phyloP scores from a whole-genome alignment of 2,113 vertebrate species.

The Elaphurus davidianus region DNA sequence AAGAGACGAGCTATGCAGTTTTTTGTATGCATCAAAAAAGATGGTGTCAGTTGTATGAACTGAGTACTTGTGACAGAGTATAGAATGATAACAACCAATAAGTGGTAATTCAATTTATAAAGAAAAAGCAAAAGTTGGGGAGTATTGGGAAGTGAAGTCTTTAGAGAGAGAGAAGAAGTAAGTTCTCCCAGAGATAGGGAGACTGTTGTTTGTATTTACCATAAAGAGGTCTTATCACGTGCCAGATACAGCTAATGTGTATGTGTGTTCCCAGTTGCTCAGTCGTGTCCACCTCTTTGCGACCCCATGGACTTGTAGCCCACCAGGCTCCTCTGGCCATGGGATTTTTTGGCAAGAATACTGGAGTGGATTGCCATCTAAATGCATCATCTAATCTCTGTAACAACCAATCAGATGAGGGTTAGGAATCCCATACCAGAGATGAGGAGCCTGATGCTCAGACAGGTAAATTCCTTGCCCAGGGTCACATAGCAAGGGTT shows the following conservation, averaged over 20 bases:
- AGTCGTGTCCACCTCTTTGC: not conserved
- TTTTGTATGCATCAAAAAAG: not conserved
- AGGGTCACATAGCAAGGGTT: not conserved
- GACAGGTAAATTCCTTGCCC: not conserved
- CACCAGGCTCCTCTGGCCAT: not conserved
- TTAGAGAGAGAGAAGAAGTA: not conserved
- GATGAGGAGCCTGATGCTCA: not conserved
- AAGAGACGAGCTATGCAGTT: not conserved
- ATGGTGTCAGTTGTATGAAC: not conserved
- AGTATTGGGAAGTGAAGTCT: not conserved
- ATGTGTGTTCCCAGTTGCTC: not conserved
- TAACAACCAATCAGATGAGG: not conserved
- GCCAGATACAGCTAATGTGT: not conserved
- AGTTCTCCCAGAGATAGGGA: not conserved
- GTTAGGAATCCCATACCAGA: not conserved
- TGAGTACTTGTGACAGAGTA: not conserved
- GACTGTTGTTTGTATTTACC: not conserved
- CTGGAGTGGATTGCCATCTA: not conserved
- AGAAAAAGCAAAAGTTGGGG: not conserved
- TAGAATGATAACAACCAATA: not conserved
- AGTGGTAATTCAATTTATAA: not conserved
- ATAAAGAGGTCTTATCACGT: not conserved
- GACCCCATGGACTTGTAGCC: not conserved
- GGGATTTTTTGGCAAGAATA: not conserved
- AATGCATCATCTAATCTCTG: not conserved